Evolutionary conservation across 2,113 vertebrate genomes (phyloP).

Genomic region (Pangasianodon hypophthalmus): DNA sequence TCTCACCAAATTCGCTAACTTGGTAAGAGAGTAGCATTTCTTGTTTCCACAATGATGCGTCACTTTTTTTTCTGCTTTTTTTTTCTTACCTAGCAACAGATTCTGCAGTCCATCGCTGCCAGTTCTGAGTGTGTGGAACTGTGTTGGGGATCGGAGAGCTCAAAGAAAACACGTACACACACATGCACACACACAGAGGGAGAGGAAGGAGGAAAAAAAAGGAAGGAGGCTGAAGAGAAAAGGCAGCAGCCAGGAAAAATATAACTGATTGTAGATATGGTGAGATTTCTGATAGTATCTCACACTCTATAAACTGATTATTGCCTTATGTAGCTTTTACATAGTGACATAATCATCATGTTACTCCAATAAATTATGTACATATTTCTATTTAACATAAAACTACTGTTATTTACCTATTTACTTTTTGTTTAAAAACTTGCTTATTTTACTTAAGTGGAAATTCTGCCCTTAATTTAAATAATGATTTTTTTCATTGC

Average conservation of each 20-base stretch:
- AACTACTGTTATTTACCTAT: too few species aligned
- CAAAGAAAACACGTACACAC: not conserved
- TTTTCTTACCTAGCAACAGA: constrained; percentile 35
- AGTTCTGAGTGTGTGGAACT: not conserved
- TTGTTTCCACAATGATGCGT: constrained; percentile 12
- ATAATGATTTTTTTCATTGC: not conserved
- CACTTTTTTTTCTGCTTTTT: not conserved
- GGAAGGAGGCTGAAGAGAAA: not conserved
- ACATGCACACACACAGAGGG: not conserved
- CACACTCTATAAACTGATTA: not conserved
- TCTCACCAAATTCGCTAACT: constrained; percentile 4
- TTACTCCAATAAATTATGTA: not conserved
- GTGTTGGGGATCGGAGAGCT: not conserved
- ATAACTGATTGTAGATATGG: not conserved
- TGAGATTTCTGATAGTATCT: not conserved
- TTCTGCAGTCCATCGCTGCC: not conserved
- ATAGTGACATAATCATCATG: not conserved
- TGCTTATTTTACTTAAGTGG: too few species aligned
- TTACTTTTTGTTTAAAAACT: too few species aligned
- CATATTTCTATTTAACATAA: not conserved
- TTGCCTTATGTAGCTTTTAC: not conserved
- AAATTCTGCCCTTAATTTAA: not conserved
- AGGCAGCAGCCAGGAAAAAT: not conserved
- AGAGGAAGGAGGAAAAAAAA: not conserved
- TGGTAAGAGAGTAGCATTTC: constrained; percentile 9